Evolutionary conservation across 1,140 invertebrate species (phyloP), one percentile per base, ranked within the genome.

Genomic region (Pseudomyrmex sp.): DNA sequence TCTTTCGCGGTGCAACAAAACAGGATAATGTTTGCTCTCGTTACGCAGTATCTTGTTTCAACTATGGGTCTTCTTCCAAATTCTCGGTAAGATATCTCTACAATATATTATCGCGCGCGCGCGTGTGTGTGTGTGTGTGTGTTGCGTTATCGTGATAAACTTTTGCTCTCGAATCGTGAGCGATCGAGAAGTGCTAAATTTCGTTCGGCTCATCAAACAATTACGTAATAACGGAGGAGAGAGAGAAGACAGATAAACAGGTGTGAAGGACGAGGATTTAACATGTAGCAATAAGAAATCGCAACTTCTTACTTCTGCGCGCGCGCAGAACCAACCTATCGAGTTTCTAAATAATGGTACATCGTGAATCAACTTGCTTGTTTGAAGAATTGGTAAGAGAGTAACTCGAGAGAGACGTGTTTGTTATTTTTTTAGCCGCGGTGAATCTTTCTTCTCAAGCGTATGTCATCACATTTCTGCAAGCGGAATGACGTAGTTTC

Each of bases 351-450:
- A 68, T 2, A 56, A 68, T 4, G 18, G 2, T 69, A 50, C 26
- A 18, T 23, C 26, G 12, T 44, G 50, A 77, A 46, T 58, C 18
- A 46, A 58, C 26, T 10, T 62, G 20, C n/a, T 52, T 68, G 12
- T 77, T 77, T 50, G 35, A 65, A 35, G 15, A 23, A 44, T 68
- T 58, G 54, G 48, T 56, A 46, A 77, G 35, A 68, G 68, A 68
- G 5, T 46, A 50, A 66, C 18, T 18, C 26, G 74, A 76, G 62
- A 76, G 74, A 13, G 12, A 35, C 48, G 18, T 54, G 35, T 35
- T 35, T 68, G 23, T 69, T 77, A 69, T 69, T 63, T 69, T 63
- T 69, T 46, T 15, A 46, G 35, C 9, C n/a, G 50, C 63, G 65
- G 20, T 35, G 9, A 66, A 77, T 46, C 50, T 69, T 68, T 46